Conservation (phyloP, 2,113 vertebrate genomes). For the Ictalurus punctatus region DNA sequence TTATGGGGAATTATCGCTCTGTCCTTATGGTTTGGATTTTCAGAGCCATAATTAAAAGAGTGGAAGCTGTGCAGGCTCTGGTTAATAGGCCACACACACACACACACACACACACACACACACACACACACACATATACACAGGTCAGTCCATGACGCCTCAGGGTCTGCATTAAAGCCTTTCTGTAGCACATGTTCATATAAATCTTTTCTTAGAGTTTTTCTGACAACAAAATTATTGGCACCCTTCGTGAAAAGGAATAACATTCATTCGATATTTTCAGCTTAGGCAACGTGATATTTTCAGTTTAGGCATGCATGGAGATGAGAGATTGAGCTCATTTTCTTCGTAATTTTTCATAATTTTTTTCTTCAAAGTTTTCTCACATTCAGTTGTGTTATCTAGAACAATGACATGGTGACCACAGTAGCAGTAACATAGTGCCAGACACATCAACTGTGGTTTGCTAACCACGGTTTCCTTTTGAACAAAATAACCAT, state of each 20-base stretch:
- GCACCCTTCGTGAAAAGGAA: background rate
- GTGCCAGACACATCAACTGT: background rate
- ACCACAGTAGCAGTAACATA: background rate
- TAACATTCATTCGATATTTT: background rate
- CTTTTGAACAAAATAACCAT: background rate
- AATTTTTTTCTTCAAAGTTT: background rate
- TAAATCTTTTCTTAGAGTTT: conserved; percentile 6
- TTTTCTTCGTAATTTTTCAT: background rate
- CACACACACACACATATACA: conserved; percentile 5
- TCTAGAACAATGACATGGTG: background rate
- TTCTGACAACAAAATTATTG: background rate
- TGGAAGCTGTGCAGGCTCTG: background rate
- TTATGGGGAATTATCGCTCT: conserved; percentile 2
- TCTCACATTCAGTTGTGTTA: background rate
- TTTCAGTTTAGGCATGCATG: background rate
- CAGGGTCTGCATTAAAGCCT: conserved; percentile 7
- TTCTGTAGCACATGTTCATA: background rate
- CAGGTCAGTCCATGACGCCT: background rate
- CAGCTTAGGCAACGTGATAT: too few relatives aligned
- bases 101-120: conserved; percentile 19
- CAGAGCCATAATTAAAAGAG: conserved; percentile 7
- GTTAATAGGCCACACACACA: conserved; percentile 18
- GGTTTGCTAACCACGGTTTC: background rate
- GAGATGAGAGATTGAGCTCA: background rate
- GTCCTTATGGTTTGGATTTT: conserved; percentile 24